Evolutionary conservation across 2,888 invertebrate genomes (phyloP).

Genomic region (Ecliptopera silaceata): DNA sequence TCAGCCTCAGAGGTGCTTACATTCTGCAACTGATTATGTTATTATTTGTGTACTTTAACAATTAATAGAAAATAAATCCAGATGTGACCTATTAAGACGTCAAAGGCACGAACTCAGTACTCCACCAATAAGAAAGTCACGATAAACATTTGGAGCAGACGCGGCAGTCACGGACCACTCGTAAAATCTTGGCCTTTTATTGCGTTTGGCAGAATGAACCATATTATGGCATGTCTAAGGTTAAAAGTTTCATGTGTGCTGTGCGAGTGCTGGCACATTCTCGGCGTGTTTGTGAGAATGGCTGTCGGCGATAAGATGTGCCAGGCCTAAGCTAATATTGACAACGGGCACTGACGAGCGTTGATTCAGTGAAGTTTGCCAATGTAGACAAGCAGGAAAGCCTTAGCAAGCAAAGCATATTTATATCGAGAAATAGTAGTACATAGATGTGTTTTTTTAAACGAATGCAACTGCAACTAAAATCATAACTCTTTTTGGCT

Average conservation of each 20-base stretch:
- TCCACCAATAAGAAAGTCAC: conserved; percentile 54
- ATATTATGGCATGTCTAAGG: conserved; percentile 59
- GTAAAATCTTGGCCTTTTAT: conserved; percentile 71
- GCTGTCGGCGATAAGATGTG: conserved; percentile 35
- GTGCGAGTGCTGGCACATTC: conserved; percentile 42
- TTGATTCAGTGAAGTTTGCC: conserved; percentile 6
- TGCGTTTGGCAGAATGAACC: conserved; percentile 59
- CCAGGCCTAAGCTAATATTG: conserved; percentile 38
- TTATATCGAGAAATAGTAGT: not conserved
- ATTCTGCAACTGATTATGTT: too few relatives aligned
- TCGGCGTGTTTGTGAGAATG: conserved; percentile 41
- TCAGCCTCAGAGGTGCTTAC: not conserved
- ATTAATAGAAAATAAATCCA: not conserved
- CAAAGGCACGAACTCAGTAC: conserved; percentile 26
- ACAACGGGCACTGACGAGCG: conserved; percentile 7
- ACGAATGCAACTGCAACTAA: too few relatives aligned
- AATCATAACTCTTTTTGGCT: too few relatives aligned
- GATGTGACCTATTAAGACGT: conserved; percentile 9
- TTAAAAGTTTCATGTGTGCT: conserved; percentile 57
- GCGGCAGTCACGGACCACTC: conserved; percentile 54
- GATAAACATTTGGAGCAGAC: conserved; percentile 53
- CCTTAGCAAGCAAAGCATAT: not conserved
- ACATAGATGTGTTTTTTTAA: too few relatives aligned
- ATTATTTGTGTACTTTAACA: not conserved
- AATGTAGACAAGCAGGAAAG: not conserved